These are phyloP conservation scores for Loxodonta africana DNA, from an alignment of 2,113 vertebrate species.

Conservation along the genomic window DNA sequence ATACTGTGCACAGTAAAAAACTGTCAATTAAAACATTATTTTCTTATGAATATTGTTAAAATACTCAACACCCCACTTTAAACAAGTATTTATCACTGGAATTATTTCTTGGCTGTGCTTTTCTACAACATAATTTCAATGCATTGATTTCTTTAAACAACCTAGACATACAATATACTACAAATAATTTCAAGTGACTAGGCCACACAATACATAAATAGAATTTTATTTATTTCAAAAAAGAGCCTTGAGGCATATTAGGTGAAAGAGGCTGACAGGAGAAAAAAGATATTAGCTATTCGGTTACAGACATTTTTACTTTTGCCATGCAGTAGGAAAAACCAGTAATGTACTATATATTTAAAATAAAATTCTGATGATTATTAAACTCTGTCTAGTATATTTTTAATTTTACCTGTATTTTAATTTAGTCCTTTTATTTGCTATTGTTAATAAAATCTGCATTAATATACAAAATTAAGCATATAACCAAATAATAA, in stretches of 20 bases:
- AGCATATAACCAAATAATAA: background rate
- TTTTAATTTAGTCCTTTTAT: slow-evolving; percentile 51
- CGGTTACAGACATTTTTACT: slow-evolving; percentile 46
- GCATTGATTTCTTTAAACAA: slow-evolving; percentile 58
- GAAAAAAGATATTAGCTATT: slow-evolving; percentile 60
- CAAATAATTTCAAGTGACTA: slow-evolving; percentile 61
- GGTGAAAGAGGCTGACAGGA: slow-evolving; percentile 3
- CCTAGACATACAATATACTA: background rate
- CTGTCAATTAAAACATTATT: slow-evolving; percentile 58
- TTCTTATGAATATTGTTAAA: slow-evolving; percentile 53
- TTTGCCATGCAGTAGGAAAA: slow-evolving; percentile 55
- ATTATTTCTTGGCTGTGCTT: slow-evolving; percentile 67
- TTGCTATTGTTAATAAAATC: slow-evolving; percentile 62
- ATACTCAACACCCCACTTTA: slow-evolving; percentile 57
- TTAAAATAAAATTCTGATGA: slow-evolving; percentile 60
- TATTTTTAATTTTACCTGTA: slow-evolving; percentile 62
- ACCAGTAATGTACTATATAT: slow-evolving; percentile 20
- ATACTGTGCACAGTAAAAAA: slow-evolving; percentile 39
- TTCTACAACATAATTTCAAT: slow-evolving; percentile 62
- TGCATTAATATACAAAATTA: background rate
- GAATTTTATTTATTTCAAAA: slow-evolving; percentile 57
- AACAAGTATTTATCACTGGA: slow-evolving; percentile 66
- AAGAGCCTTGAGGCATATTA: slow-evolving; percentile 36
- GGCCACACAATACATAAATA: background rate
- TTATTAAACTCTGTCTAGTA: slow-evolving; percentile 59